These are phyloP conservation scores for Potamilus streckersoni DNA, from an alignment of 1,140 invertebrate genomes.

Conservation along the genomic window DNA sequence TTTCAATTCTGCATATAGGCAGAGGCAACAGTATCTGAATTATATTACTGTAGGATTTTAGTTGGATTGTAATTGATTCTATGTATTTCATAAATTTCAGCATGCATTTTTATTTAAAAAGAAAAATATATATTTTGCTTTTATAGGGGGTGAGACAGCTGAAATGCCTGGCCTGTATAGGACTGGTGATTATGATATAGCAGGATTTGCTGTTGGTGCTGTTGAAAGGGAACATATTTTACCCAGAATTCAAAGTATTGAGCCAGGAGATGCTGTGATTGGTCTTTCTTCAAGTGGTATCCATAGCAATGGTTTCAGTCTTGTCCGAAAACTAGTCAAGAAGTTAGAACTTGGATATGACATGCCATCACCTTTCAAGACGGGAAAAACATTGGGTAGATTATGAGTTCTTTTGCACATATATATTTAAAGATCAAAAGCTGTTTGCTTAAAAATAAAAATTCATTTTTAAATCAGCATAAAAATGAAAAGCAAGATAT, in stretches of 20 bases:
- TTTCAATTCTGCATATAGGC: no score
- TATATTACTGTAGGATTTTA: no score
- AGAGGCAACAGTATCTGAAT: no score
- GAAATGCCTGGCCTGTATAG: conserved; percentile 96
- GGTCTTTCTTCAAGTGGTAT: conserved; percentile 87
- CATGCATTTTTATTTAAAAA: no score
- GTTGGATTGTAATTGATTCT: no score
- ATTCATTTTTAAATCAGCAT: not conserved
- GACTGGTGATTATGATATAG: conserved; percentile 89
- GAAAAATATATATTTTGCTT: not conserved
- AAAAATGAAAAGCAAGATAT: not conserved
- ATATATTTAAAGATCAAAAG: not conserved
- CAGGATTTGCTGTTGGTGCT: conserved; percentile 94
- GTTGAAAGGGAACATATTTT: conserved; percentile 83
- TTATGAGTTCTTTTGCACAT: not conserved
- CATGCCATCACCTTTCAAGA: conserved; percentile 84
- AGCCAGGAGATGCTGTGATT: conserved; percentile 84
- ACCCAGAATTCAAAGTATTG: conserved; percentile 79
- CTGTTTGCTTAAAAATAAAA: not conserved
- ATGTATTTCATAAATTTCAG: no score
- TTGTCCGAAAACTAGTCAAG: conserved; percentile 88
- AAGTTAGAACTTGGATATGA: conserved; percentile 74
- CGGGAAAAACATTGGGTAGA: conserved; percentile 70
- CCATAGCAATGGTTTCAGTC: conserved; percentile 97
- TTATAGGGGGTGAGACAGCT: conserved; percentile 90